Evolutionary conservation across 2,797 vertebrate species (phyloP), one percentile per base, ranked within the genome.

Genomic region (Lophotriccus pileatus): DNA sequence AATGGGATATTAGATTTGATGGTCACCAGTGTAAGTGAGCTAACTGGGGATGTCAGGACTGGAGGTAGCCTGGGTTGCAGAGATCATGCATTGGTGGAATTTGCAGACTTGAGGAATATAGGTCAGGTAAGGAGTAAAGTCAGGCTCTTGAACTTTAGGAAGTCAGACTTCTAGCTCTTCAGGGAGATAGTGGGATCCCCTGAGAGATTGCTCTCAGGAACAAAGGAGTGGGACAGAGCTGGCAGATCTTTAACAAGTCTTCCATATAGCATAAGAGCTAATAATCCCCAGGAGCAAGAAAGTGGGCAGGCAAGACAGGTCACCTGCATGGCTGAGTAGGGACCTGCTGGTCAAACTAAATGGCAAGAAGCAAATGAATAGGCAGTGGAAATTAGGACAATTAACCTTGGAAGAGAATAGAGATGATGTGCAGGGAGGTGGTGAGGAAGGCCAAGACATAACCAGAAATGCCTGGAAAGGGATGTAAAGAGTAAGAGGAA

Each of bases 21-120:
- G 17, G 30, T 34, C 24, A 67, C 6, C 21, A 59, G 10, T 10
- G 5, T 3, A 18, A 53, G 21, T 34, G 24, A 52, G 12, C 1
- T 22, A 30, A 30, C 6, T 53, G 28, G 14, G 8, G 8, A 22
- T 15, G 14, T 19, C 0, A 3, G 59, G 14, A 39, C 5, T 46
- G 17, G 17, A 60, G 46, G 28, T 7, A 39, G 34, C 12, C 21
- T 39, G 24, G 8, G 25, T 32, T 46, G 47, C 53, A 28, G 53
- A 14, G 37, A 39, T n/a, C 32, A 20, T 37, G 34, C 10, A 20
- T 7, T 37, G 27, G 10, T 44, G 46, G 10, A 4, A 9, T n/a
- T 52, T 73, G 23, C 23, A 44, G 23, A n/a, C 9, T n/a, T 58
- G 13, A 50, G 32, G 19, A 56, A 58, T 28, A 64, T 20, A 4